These are phyloP conservation scores for Rhadinocentrus ornatus DNA, from an alignment of 2,797 vertebrate species.

Conservation along the genomic window DNA sequence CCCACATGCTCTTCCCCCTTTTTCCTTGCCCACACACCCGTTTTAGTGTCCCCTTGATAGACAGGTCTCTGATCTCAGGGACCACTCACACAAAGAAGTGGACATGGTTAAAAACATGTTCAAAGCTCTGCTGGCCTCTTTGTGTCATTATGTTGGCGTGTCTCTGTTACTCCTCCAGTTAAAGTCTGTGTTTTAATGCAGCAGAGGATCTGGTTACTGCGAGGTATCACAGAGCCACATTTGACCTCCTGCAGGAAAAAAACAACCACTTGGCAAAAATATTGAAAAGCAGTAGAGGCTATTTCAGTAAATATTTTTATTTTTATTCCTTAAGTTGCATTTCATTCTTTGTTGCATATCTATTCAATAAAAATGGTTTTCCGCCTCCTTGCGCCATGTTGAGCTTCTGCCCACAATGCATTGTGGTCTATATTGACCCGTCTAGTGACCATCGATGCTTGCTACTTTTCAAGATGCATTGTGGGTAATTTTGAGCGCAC, in stretches of 20 bases:
- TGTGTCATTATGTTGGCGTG: slow-evolving; percentile 54
- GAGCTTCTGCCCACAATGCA: too few relatives aligned
- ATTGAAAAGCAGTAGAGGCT: slow-evolving; percentile 2
- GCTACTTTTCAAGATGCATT: too few relatives aligned
- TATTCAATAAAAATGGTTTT: too few relatives aligned
- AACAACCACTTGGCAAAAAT: slow-evolving; percentile 10
- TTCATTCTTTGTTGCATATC: too few relatives aligned
- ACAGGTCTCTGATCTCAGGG: slow-evolving; percentile 59
- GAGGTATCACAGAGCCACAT: slow-evolving; percentile 20
- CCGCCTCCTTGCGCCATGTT: too few relatives aligned
- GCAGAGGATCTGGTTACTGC: slow-evolving; percentile 42
- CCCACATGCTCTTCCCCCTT: slow-evolving; percentile 11
- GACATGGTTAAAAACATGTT: slow-evolving; percentile 67
- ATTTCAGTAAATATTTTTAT: too few relatives aligned
- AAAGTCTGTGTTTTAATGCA: slow-evolving; percentile 34
- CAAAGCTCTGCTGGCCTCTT: slow-evolving; percentile 57
- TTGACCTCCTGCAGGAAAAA: slow-evolving; percentile 26
- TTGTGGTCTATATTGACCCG: too few relatives aligned
- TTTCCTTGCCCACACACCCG: slow-evolving; percentile 18
- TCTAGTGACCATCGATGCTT: too few relatives aligned
- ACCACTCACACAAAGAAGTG: slow-evolving; percentile 58
- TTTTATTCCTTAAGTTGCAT: too few relatives aligned
- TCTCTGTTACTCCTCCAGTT: slow-evolving; percentile 42
- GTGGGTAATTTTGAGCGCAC: too few relatives aligned
- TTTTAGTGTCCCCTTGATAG: slow-evolving; percentile 65